Conservation (phyloP, 2,888 invertebrate genomes). For the Mesoligia furuncula region DNA sequence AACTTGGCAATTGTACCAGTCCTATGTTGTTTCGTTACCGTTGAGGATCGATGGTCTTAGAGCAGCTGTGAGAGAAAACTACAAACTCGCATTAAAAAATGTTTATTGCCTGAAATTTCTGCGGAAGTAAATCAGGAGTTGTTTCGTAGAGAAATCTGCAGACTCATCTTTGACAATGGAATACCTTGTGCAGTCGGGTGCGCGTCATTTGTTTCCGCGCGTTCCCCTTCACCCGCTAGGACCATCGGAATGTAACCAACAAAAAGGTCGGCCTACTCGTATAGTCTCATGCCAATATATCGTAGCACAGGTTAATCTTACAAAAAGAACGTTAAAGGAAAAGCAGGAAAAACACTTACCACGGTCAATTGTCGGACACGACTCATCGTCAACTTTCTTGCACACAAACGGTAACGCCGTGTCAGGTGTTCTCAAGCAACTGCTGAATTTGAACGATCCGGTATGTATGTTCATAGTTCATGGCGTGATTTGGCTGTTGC, state of each 20-base stretch:
- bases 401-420: slow-evolving; percentile 60
- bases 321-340: neutral
- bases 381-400: slow-evolving; percentile 63
- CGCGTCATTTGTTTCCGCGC: neutral
- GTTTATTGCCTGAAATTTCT: too few relatives aligned
- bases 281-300: neutral
- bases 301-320: neutral
- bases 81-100: neutral
- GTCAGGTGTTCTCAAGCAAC: slow-evolving; percentile 17
- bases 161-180: neutral
- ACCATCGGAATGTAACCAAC: too few relatives aligned
- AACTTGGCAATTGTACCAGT: neutral
- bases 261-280: too few relatives aligned
- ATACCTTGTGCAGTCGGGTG: neutral
- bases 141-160: too few relatives aligned
- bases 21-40: neutral
- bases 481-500: neutral
- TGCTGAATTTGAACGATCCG: slow-evolving; percentile 37
- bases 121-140: too few relatives aligned
- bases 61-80: neutral
- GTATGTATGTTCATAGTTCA: slow-evolving; percentile 60
- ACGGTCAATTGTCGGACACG: slow-evolving; percentile 67
- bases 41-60: neutral
- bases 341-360: slow-evolving; percentile 44
- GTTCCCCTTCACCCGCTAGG: neutral